Conservation (phyloP, 2,113 vertebrate genomes). For the Embiotoca jacksoni region DNA sequence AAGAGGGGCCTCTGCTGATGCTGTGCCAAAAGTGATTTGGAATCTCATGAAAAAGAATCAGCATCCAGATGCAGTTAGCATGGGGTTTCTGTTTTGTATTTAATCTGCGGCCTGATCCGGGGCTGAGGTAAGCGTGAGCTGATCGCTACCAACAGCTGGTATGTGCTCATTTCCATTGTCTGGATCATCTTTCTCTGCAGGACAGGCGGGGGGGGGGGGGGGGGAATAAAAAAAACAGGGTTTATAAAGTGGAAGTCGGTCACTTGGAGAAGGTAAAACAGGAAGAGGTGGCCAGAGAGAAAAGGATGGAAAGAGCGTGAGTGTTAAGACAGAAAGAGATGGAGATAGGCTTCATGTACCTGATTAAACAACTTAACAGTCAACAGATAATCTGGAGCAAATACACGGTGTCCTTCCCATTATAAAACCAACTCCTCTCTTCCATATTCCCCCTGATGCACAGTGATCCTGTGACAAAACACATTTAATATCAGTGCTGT, state of each 20-base stretch:
- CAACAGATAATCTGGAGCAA: constrained; percentile 75
- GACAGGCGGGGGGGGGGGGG: constrained; percentile 7
- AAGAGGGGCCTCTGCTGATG: constrained; percentile 58
- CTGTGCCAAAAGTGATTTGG: constrained; percentile 51
- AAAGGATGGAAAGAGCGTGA: not conserved
- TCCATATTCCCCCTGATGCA: constrained; percentile 34
- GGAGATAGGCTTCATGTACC: constrained; percentile 35
- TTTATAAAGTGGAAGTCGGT: constrained; percentile 22
- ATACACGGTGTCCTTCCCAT: constrained; percentile 49
- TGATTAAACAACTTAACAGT: constrained; percentile 74
- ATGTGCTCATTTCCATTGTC: constrained; percentile 72
- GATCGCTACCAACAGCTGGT: constrained; percentile 83
- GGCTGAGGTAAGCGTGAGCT: constrained; percentile 84
- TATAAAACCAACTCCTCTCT: constrained; percentile 26
- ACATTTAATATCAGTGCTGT: constrained; percentile 46
- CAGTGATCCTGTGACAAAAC: constrained; percentile 43
- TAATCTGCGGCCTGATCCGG: constrained; percentile 62
- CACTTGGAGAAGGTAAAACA: constrained; percentile 24
- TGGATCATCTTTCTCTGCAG: constrained; percentile 70
- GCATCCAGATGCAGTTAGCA: constrained; percentile 71
- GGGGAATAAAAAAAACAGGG: not conserved
- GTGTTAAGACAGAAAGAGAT: constrained; percentile 28
- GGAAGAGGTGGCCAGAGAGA: not conserved
- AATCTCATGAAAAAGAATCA: constrained; percentile 52
- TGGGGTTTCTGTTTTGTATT: constrained; percentile 72